These are phyloP conservation scores for Agonopterix subpropinquella DNA, from an alignment of 2,888 invertebrate genomes.

Conservation along the genomic window DNA sequence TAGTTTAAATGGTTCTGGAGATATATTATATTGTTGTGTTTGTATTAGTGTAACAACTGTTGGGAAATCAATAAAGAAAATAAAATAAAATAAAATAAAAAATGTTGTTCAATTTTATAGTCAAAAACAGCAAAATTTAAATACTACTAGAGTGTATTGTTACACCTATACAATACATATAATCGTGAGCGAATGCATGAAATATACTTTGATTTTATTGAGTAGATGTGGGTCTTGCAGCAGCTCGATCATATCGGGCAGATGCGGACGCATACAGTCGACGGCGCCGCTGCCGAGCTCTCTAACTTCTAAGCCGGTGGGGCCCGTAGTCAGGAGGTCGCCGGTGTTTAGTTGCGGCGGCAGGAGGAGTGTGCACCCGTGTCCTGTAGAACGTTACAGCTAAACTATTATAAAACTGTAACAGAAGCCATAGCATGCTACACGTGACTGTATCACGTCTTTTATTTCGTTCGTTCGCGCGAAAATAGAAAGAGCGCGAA, in stretches of 20 bases:
- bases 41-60: no score
- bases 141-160: background rate
- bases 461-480: no score
- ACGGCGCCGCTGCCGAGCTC: constrained; percentile 89
- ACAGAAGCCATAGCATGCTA: no score
- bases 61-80: no score
- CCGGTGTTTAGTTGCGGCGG: constrained; percentile 71
- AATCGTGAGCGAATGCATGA: background rate
- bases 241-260: constrained; percentile 95
- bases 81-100: no score
- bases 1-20: no score
- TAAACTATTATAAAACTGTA: no score
- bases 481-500: no score
- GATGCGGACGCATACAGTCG: constrained; percentile 94
- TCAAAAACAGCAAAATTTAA: no score
- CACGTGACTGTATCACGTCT: no score
- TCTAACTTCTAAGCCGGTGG: constrained; percentile 41
- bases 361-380: constrained; percentile 78
- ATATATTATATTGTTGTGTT: no score
- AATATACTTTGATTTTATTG: constrained; percentile 94
- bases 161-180: background rate
- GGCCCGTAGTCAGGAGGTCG: constrained; percentile 27
- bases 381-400: constrained; percentile 29
- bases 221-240: constrained; percentile 97
- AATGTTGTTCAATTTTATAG: no score